Conservation (phyloP, 1,140 invertebrate species). For the Bombus superbus region DNA sequence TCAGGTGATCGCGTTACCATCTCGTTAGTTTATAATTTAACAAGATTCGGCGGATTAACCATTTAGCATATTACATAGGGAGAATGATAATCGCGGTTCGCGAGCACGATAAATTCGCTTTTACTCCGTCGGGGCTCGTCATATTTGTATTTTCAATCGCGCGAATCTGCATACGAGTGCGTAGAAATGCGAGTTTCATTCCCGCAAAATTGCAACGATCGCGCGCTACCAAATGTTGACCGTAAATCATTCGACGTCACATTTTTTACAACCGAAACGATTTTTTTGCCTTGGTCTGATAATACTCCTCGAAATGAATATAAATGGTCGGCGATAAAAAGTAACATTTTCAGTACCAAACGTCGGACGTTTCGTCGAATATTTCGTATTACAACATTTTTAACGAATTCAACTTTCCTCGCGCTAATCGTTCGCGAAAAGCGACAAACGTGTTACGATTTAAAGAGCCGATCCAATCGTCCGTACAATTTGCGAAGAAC, state of each 20-base stretch:
- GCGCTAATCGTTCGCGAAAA: not conserved
- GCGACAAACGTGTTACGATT: not conserved
- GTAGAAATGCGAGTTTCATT: not conserved
- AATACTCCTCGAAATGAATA: too few relatives aligned
- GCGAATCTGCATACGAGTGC: not conserved
- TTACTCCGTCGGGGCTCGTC: not conserved
- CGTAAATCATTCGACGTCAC: not conserved
- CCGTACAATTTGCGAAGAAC: too few relatives aligned
- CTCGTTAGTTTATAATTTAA: slow-evolving; percentile 34
- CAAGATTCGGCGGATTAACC: slow-evolving; percentile 34
- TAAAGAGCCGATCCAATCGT: too few relatives aligned
- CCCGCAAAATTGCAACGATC: not conserved
- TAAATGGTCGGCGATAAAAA: too few relatives aligned
- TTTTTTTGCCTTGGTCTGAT: too few relatives aligned
- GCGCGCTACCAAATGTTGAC: not conserved
- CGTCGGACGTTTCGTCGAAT: not conserved
- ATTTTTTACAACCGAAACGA: not conserved
- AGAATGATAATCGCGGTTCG: not conserved
- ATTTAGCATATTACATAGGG: not conserved
- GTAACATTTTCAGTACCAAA: too few relatives aligned
- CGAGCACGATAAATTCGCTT: slow-evolving; percentile 17
- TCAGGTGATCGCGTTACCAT: slow-evolving; percentile 1
- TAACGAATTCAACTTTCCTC: not conserved
- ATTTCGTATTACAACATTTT: not conserved
- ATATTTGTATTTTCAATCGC: slow-evolving; percentile 8